phyloP scores from a whole-genome alignment of 2,888 invertebrate species.

The Schizaphis graminum region DNA sequence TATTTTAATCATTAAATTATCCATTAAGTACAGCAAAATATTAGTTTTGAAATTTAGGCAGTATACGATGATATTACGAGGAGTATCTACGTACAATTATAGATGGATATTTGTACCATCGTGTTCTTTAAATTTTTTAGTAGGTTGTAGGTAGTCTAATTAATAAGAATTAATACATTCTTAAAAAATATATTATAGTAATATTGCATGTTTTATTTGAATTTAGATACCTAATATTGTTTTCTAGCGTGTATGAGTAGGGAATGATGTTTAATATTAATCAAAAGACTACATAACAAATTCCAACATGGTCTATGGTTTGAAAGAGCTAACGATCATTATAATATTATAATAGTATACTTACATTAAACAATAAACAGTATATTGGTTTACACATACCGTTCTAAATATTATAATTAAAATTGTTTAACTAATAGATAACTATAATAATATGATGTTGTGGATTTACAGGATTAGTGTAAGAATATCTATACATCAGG shows the following conservation, averaged over 20 bases:
- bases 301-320: background rate
- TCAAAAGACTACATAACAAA: no score
- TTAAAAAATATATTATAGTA: background rate
- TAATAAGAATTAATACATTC: background rate
- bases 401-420: background rate
- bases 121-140: background rate
- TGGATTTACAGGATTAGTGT: background rate
- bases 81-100: background rate
- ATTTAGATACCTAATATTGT: background rate
- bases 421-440: background rate
- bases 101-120: background rate
- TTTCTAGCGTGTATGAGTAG: background rate
- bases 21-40: background rate
- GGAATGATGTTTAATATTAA: background rate
- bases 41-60: background rate
- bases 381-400: background rate
- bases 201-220: background rate
- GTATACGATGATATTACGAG: background rate
- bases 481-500: background rate
- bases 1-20: background rate
- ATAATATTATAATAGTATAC: background rate
- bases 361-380: no score
- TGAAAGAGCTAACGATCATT: background rate
- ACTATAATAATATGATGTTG: background rate
- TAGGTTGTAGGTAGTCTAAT: background rate